phyloP scores from a whole-genome alignment of 2,113 vertebrate genomes.

The Cyprinodon variegatus region DNA sequence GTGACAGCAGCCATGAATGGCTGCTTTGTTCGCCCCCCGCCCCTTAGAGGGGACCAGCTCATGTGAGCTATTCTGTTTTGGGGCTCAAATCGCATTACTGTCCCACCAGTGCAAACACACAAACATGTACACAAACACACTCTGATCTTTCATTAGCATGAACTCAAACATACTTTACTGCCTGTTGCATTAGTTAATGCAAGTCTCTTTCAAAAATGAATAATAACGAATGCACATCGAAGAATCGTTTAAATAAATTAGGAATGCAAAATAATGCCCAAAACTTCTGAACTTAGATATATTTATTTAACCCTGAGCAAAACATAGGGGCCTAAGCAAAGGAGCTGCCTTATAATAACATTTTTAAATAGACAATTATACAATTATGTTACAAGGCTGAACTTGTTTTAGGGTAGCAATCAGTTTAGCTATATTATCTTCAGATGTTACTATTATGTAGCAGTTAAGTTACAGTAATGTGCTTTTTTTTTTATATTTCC shows the following conservation, averaged over 20 bases:
- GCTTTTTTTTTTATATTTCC: not conserved
- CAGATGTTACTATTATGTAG: not conserved
- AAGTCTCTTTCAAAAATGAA: not conserved
- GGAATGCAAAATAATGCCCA: not conserved
- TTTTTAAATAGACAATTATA: not conserved
- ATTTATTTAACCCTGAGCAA: not conserved
- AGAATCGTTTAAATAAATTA: not conserved
- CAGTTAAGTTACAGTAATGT: not conserved
- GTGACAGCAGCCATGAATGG: constrained; percentile 72
- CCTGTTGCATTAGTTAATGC: not conserved
- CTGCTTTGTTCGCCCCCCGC: constrained; percentile 67
- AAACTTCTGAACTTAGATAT: not conserved
- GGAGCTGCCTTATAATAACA: not conserved
- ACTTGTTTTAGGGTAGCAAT: not conserved
- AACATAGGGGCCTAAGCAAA: not conserved
- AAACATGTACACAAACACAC: constrained; percentile 19
- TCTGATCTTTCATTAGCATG: constrained; percentile 28
- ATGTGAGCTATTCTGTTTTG: constrained; percentile 70
- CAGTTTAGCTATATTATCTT: not conserved
- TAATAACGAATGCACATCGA: not conserved
- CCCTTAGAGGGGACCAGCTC: constrained; percentile 62
- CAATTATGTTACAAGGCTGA: not conserved
- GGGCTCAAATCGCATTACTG: constrained; percentile 74
- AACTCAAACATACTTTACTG: constrained; percentile 5
- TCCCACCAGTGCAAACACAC: constrained; percentile 35